Evolutionary conservation across 2,888 invertebrate genomes (phyloP).

Genomic region (Ectemnius lituratus): DNA sequence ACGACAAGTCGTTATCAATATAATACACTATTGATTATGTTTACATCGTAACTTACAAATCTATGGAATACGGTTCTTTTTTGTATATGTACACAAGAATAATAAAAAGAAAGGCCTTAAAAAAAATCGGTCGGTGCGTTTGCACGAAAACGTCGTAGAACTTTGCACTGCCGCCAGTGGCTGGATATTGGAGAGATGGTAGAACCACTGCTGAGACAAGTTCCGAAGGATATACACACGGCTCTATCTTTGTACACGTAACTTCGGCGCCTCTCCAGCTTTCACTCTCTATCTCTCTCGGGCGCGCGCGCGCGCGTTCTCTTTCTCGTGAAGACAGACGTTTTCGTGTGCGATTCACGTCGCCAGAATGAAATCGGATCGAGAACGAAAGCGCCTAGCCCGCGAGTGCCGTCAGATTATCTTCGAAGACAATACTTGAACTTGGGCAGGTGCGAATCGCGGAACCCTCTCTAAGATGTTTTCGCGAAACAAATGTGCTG

Average conservation of each 20-base stretch:
- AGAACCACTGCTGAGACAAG: slow-evolving; percentile 41
- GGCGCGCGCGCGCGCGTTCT: neutral
- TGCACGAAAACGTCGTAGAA: slow-evolving; percentile 55
- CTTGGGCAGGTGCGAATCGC: too few species aligned
- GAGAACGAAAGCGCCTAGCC: neutral
- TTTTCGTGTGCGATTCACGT: neutral
- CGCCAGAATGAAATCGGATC: neutral
- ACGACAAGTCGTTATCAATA: slow-evolving; percentile 74
- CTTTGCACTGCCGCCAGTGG: slow-evolving; percentile 28
- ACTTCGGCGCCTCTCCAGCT: slow-evolving; percentile 13
- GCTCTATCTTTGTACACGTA: slow-evolving; percentile 16
- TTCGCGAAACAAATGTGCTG: too few species aligned
- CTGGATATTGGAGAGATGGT: slow-evolving; percentile 38
- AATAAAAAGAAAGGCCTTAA: slow-evolving; percentile 62
- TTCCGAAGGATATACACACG: slow-evolving; percentile 18
- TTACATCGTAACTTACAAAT: slow-evolving; percentile 71
- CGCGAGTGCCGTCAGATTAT: too few species aligned
- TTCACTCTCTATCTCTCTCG: slow-evolving; percentile 6
- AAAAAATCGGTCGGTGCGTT: slow-evolving; percentile 56
- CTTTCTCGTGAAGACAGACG: neutral
- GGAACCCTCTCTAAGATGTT: too few species aligned
- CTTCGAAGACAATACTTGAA: too few species aligned
- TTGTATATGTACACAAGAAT: slow-evolving; percentile 73
- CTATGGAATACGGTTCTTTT: slow-evolving; percentile 71
- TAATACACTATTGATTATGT: slow-evolving; percentile 76